These are phyloP conservation scores for Ancistrus triradiatus DNA, from an alignment of 2,113 vertebrate genomes.

Conservation along the genomic window DNA sequence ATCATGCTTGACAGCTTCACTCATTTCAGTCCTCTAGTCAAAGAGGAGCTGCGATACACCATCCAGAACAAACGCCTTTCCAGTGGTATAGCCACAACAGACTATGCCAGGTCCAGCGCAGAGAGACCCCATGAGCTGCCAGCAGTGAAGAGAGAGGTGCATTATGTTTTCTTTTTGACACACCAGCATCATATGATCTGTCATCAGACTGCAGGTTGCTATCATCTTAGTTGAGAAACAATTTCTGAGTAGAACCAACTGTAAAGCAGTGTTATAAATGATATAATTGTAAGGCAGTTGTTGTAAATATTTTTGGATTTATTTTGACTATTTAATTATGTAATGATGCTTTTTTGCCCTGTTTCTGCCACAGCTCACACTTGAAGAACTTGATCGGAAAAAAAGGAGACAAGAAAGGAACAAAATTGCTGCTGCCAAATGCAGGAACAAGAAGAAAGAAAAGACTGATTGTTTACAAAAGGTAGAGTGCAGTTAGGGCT, in stretches of 20 bases:
- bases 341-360: not conserved
- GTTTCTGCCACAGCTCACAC: slow-evolving; percentile 57
- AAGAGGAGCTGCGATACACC: slow-evolving; percentile 88
- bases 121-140: not conserved
- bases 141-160: not conserved
- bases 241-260: too few relatives aligned
- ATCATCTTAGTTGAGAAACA: too few relatives aligned
- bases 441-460: slow-evolving; percentile 96
- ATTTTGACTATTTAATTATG: too few relatives aligned
- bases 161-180: too few relatives aligned
- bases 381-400: slow-evolving; percentile 84
- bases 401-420: slow-evolving; percentile 91
- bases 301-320: too few relatives aligned
- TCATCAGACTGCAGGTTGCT: too few relatives aligned
- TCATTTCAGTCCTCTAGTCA: slow-evolving; percentile 85
- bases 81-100: slow-evolving; percentile 67
- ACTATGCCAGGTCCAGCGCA: not conserved
- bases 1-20: slow-evolving; percentile 92
- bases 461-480: slow-evolving; percentile 91
- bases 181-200: too few relatives aligned
- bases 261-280: too few relatives aligned
- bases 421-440: slow-evolving; percentile 94
- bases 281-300: too few relatives aligned
- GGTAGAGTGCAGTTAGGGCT: too few relatives aligned
- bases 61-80: slow-evolving; percentile 86